Evolutionary conservation across 2,113 vertebrate species (phyloP).

Genomic region (Grammomys surdaster): DNA sequence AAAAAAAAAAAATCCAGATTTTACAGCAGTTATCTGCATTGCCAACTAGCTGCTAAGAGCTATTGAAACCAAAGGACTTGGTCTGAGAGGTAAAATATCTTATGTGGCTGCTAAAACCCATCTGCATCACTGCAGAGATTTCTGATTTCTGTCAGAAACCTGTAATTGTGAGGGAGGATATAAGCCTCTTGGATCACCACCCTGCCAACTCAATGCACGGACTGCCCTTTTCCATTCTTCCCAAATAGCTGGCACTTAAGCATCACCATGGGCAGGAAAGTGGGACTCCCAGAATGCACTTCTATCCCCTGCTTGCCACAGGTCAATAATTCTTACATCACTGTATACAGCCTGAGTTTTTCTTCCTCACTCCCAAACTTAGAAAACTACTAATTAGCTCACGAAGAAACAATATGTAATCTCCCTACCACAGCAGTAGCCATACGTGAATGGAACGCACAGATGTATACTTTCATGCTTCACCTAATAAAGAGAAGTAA

Average conservation of each 20-base stretch:
- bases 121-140: constrained; percentile 53
- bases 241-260: background rate
- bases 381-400: constrained; percentile 50
- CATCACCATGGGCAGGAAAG: background rate
- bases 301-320: background rate
- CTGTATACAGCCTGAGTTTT: background rate
- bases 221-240: constrained; percentile 3
- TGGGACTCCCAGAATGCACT: background rate
- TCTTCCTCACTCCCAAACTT: background rate
- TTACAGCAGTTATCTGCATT: background rate
- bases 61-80: background rate
- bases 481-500: constrained; percentile 40
- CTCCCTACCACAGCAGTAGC: background rate
- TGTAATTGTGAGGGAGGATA: background rate
- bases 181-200: background rate
- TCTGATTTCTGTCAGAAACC: background rate
- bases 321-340: background rate
- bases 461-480: constrained; percentile 14
- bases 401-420: constrained; percentile 38
- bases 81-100: constrained; percentile 53
- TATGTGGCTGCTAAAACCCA: constrained; percentile 24
- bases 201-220: constrained; percentile 1
- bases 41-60: constrained; percentile 19
- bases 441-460: constrained; percentile 28
- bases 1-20: constrained; percentile 20